Percentiles rank a stretch among this genome's conserved stretches.
These are phyloP conservation scores for Myiotriccus ornatus DNA, from an alignment of 2,797 vertebrate species.

Conservation along the genomic window DNA sequence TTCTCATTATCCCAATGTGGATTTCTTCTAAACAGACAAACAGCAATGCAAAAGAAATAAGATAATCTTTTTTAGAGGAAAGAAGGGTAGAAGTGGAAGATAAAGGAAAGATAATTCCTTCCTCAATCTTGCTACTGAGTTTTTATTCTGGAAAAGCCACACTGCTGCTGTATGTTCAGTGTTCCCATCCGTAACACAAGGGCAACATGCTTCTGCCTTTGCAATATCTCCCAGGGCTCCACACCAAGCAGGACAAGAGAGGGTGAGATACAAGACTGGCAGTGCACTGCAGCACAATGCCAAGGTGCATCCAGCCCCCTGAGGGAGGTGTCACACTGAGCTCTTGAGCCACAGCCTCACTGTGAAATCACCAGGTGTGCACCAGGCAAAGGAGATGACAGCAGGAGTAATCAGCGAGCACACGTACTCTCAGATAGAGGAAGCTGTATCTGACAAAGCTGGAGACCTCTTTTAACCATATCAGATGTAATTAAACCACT, in stretches of 20 bases:
- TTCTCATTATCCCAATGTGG: not conserved
- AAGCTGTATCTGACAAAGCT: not conserved
- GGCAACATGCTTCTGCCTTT: not conserved
- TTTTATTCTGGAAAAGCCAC: not conserved
- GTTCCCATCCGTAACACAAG: not conserved
- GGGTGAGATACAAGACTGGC: not conserved
- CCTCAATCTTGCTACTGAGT: not conserved
- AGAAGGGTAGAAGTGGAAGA: not conserved
- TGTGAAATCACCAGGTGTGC: not conserved
- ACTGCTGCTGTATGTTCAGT: not conserved
- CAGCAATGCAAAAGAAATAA: not conserved
- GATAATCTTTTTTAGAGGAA: not conserved
- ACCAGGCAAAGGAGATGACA: not conserved
- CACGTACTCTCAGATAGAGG: not conserved
- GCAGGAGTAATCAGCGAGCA: not conserved
- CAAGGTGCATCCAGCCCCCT: not conserved
- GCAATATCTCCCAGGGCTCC: not conserved
- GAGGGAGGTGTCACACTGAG: not conserved
- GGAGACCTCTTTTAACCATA: not conserved
- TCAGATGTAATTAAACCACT: constrained; percentile 45
- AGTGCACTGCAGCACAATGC: not conserved
- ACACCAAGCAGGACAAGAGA: accelerated
- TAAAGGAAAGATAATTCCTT: not conserved
- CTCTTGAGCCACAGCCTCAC: not conserved
- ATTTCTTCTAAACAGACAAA: not conserved